These are phyloP conservation scores for Anguilla anguilla DNA, from an alignment of 2,797 vertebrate genomes.

Conservation along the genomic window DNA sequence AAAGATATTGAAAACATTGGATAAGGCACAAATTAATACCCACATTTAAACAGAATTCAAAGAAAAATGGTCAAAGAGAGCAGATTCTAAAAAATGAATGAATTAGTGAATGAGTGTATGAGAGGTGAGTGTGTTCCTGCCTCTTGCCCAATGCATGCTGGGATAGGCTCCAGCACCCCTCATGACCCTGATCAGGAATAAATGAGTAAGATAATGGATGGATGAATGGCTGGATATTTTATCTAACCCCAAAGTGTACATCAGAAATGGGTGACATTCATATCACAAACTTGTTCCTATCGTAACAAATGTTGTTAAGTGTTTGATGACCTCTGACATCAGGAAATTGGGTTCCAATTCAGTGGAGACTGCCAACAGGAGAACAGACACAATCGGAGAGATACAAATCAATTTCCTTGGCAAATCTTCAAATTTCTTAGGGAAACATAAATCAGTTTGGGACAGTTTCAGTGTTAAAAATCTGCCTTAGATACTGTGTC, in stretches of 20 bases:
- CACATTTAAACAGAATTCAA: not conserved
- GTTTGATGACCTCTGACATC: not conserved
- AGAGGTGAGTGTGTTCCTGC: too few relatives aligned
- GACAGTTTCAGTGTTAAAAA: not conserved
- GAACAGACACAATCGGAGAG: not conserved
- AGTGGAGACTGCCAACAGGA: not conserved
- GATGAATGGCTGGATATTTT: not conserved
- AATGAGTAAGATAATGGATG: too few relatives aligned
- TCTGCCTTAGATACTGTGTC: too few relatives aligned
- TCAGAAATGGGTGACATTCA: not conserved
- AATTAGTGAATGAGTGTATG: too few relatives aligned
- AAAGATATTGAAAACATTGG: not conserved
- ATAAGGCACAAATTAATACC: not conserved
- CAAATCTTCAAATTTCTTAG: not conserved
- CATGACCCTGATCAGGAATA: too few relatives aligned
- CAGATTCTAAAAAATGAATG: not conserved
- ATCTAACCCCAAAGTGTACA: not conserved
- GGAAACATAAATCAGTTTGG: not conserved
- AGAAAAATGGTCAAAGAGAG: not conserved
- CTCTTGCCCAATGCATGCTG: too few relatives aligned
- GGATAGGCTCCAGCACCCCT: too few relatives aligned
- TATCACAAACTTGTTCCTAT: not conserved
- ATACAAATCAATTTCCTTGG: not conserved
- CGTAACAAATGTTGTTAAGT: not conserved
- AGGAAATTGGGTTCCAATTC: not conserved